These are phyloP conservation scores for Gobio occitaniae DNA, from an alignment of 2,797 vertebrate species.

Conservation along the genomic window DNA sequence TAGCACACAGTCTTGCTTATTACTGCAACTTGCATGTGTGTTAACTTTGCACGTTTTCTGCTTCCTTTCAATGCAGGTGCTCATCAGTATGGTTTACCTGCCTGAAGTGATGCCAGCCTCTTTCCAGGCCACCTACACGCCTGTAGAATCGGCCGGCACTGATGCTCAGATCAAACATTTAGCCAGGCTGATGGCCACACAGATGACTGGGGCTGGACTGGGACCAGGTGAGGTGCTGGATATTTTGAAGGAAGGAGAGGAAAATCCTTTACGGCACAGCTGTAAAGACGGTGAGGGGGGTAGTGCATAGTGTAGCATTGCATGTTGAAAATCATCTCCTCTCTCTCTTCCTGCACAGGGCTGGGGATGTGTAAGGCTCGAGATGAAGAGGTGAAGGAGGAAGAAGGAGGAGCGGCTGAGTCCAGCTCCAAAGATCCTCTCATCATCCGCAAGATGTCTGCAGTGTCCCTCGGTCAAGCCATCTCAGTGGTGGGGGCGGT, in stretches of 20 bases:
- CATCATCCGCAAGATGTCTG: conserved; percentile 86
- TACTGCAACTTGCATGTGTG: neutral
- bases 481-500: conserved; percentile 88
- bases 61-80: conserved; percentile 77
- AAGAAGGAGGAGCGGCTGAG: conserved; percentile 45
- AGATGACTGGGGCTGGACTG: conserved; percentile 90
- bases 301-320: neutral
- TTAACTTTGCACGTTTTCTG: neutral
- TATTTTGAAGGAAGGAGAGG: neutral
- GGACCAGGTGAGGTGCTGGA: conserved; percentile 84
- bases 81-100: conserved; percentile 98
- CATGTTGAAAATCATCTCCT: neutral
- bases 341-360: conserved; percentile 69
- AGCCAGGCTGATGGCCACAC: conserved; percentile 91
- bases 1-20: neutral
- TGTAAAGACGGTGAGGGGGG: neutral
- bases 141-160: conserved; percentile 93
- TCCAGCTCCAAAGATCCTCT: conserved; percentile 78
- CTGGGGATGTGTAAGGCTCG: conserved; percentile 88
- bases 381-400: conserved; percentile 82
- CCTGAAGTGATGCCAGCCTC: conserved; percentile 95
- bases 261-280: neutral
- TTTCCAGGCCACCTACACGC: conserved; percentile 96
- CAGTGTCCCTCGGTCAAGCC: conserved; percentile 83
- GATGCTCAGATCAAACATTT: conserved; percentile 95